Conservation (phyloP, 2,888 invertebrate species). For the Gymnocheta viridis region DNA sequence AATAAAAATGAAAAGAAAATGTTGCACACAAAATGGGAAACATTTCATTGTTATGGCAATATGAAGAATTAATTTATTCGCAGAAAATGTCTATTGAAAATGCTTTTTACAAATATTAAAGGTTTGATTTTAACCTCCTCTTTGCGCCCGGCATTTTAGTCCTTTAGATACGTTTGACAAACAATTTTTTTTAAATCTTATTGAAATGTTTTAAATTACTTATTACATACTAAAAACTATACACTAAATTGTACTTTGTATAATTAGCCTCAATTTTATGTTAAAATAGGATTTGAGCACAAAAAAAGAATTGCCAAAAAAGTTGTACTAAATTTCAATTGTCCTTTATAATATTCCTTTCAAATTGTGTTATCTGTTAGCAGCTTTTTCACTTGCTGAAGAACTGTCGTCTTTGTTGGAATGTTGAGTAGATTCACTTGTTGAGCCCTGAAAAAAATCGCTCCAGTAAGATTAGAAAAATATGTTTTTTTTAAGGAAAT, state of each 20-base stretch:
- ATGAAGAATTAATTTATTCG: background rate
- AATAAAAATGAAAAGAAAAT: too few species aligned
- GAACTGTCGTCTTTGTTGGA: slow-evolving; percentile 37
- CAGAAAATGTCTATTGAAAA: background rate
- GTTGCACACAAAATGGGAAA: too few species aligned
- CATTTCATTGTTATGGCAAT: background rate
- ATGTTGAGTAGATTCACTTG: slow-evolving; percentile 29
- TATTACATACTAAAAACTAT: slow-evolving; percentile 15
- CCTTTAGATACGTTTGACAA: background rate
- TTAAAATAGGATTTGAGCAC: slow-evolving; percentile 20
- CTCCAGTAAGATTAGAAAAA: background rate
- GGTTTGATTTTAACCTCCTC: background rate
- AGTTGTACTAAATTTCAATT: slow-evolving; percentile 56
- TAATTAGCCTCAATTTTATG: slow-evolving; percentile 55
- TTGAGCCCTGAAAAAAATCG: slow-evolving; percentile 16
- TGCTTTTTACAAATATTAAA: background rate
- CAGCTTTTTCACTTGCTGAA: slow-evolving; percentile 8
- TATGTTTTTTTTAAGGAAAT: background rate
- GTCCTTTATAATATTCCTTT: background rate
- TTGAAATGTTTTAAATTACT: background rate
- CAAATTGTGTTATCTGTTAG: slow-evolving; percentile 48
- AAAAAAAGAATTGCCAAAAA: slow-evolving; percentile 50
- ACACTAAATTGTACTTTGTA: slow-evolving; percentile 64
- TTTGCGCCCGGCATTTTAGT: background rate
- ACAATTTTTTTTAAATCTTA: background rate